phyloP scores from a whole-genome alignment of 2,888 invertebrate species.

The Caenorhabditis virilis region DNA sequence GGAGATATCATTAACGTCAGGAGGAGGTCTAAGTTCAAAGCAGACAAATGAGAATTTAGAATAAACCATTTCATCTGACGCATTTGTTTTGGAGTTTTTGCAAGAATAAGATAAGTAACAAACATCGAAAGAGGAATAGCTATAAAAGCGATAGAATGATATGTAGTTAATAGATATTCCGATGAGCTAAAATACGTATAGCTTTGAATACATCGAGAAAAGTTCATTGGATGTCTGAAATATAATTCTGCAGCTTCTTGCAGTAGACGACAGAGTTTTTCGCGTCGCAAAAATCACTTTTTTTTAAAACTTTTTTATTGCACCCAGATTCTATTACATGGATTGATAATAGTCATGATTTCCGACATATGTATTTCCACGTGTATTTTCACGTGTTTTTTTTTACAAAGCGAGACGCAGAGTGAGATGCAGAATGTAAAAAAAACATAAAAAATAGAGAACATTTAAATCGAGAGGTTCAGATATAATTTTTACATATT shows the following conservation, averaged over 20 bases:
- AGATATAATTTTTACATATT: too few species aligned
- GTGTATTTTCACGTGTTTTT: too few species aligned
- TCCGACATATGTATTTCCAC: too few species aligned
- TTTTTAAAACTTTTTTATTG: neutral
- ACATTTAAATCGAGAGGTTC: too few species aligned
- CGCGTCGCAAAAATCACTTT: neutral
- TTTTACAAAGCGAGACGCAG: too few species aligned
- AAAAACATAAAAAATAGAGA: too few species aligned
- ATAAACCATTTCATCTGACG: slow-evolving; percentile 8
- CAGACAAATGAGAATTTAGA: slow-evolving; percentile 13
- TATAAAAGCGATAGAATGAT: slow-evolving; percentile 14
- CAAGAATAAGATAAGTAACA: slow-evolving; percentile 11
- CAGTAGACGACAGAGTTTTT: neutral
- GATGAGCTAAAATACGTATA: slow-evolving; percentile 7
- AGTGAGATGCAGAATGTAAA: too few species aligned
- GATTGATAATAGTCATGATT: too few species aligned
- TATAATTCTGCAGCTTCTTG: too few species aligned
- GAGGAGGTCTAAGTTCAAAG: slow-evolving; percentile 15
- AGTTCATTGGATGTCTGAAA: too few species aligned
- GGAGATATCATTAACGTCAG: slow-evolving; percentile 14
- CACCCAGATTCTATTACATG: too few species aligned
- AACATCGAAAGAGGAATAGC: slow-evolving; percentile 11
- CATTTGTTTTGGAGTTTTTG: slow-evolving; percentile 15
- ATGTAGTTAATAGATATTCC: slow-evolving; percentile 8
- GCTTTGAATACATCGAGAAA: neutral